Conservation (phyloP, 2,797 vertebrate species). For the Podarcis lilfordi region DNA sequence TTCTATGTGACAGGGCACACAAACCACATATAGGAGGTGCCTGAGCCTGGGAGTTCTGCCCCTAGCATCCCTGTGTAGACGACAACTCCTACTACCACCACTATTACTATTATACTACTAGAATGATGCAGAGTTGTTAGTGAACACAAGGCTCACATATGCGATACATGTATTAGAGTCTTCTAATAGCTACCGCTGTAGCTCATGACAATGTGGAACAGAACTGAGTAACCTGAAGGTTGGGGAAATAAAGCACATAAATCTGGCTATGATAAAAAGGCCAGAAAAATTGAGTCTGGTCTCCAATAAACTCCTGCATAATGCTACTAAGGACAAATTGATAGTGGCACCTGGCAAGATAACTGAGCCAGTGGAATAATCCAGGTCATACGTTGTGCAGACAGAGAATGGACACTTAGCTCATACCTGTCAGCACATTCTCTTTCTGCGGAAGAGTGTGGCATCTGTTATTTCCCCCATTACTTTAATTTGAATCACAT, state of each 20-base stretch:
- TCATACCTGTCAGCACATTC: constrained; percentile 9
- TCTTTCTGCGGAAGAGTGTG: not conserved
- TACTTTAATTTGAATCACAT: constrained; percentile 1
- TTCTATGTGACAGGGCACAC: too few relatives aligned
- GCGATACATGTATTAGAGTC: not conserved
- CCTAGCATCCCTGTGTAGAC: too few relatives aligned
- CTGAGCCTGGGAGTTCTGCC: too few relatives aligned
- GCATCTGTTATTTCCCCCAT: not conserved
- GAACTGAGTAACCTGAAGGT: not conserved
- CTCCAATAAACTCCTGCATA: constrained; percentile 30
- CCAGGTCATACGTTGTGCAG: constrained; percentile 18
- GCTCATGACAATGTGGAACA: not conserved
- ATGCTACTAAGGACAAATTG: constrained; percentile 31
- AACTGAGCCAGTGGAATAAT: constrained; percentile 31
- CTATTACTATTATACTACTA: not conserved
- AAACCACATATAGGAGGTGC: too few relatives aligned
- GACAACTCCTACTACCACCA: not conserved
- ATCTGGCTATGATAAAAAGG: constrained; percentile 13
- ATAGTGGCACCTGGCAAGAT: constrained; percentile 36
- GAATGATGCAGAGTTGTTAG: not conserved
- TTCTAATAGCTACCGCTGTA: not conserved
- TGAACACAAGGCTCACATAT: not conserved
- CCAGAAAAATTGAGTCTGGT: not conserved
- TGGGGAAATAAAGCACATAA: constrained; percentile 1
- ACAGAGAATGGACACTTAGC: not conserved